A percentile compares a stretch with the other conserved stretches of the same genome.
These are phyloP conservation scores for Anastrepha ludens DNA, from an alignment of 1,140 invertebrate genomes.

Conservation along the genomic window DNA sequence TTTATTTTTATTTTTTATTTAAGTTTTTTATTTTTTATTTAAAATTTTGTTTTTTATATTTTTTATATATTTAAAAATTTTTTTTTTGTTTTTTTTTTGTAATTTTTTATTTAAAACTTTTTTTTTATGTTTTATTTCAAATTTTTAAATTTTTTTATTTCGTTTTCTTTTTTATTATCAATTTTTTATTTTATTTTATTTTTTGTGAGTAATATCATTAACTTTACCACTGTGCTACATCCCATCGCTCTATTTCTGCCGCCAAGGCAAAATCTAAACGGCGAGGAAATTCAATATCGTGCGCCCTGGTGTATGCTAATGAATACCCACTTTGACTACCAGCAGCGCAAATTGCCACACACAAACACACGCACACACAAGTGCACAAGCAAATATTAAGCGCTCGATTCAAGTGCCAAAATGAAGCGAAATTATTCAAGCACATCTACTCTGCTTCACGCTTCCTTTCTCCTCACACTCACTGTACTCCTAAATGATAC, in stretches of 20 bases:
- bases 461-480: too few relatives aligned
- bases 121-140: too few relatives aligned
- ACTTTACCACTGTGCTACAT: neutral
- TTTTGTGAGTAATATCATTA: neutral
- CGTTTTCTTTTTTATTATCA: too few relatives aligned
- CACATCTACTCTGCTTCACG: neutral
- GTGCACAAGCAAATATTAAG: slow-evolving; percentile 13
- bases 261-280: neutral
- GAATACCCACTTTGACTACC: slow-evolving; percentile 38
- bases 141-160: too few relatives aligned
- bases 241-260: neutral
- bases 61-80: too few relatives aligned
- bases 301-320: slow-evolving; percentile 46
- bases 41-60: too few relatives aligned
- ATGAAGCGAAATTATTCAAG: slow-evolving; percentile 51
- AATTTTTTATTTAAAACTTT: too few relatives aligned
- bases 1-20: too few relatives aligned
- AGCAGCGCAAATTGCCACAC: slow-evolving; percentile 6
- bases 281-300: slow-evolving; percentile 29
- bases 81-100: too few relatives aligned
- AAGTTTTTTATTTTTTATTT: too few relatives aligned
- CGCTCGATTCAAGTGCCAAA: slow-evolving; percentile 47
- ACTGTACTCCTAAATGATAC: too few relatives aligned
- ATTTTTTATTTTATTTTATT: neutral
- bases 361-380: neutral